Conservation (phyloP, 1,140 invertebrate genomes). For the Nebria ingens region DNA sequence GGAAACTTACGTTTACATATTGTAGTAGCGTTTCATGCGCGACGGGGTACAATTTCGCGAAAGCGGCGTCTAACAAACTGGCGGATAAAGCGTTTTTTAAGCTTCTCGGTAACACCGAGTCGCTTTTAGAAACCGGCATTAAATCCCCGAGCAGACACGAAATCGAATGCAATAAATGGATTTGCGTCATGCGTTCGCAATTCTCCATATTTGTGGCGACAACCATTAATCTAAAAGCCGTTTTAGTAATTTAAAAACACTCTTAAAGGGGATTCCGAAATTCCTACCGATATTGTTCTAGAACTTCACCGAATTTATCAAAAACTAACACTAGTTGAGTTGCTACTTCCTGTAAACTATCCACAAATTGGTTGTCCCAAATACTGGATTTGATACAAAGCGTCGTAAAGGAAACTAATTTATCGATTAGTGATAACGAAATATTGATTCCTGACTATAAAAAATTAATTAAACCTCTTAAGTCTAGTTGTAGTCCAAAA, state of each 20-base stretch:
- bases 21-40: conserved; percentile 26
- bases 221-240: conserved; percentile 29
- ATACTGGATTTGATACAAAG: conserved; percentile 19
- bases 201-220: conserved; percentile 23
- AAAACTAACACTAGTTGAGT: conserved; percentile 26
- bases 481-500: conserved; percentile 13
- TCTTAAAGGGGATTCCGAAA: conserved; percentile 8
- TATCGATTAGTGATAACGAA: conserved; percentile 23
- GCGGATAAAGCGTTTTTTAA: conserved; percentile 29
- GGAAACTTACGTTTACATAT: conserved; percentile 26
- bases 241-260: conserved; percentile 4
- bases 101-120: conserved; percentile 27
- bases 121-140: conserved; percentile 22
- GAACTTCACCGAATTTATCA: conserved; percentile 32
- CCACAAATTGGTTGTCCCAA: conserved; percentile 18
- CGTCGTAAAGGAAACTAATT: conserved; percentile 23
- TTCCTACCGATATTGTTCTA: conserved; percentile 40
- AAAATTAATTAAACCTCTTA: conserved; percentile 12
- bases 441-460: conserved; percentile 27
- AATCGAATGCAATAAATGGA: conserved; percentile 26
- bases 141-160: conserved; percentile 23
- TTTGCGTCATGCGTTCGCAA: conserved; percentile 22
- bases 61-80: conserved; percentile 28
- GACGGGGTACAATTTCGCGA: conserved; percentile 29
- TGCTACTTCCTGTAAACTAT: conserved; percentile 15